Evolutionary conservation across 2,888 invertebrate species (phyloP), one percentile per base, ranked within the genome.

Genomic region (Mimas tiliae): DNA sequence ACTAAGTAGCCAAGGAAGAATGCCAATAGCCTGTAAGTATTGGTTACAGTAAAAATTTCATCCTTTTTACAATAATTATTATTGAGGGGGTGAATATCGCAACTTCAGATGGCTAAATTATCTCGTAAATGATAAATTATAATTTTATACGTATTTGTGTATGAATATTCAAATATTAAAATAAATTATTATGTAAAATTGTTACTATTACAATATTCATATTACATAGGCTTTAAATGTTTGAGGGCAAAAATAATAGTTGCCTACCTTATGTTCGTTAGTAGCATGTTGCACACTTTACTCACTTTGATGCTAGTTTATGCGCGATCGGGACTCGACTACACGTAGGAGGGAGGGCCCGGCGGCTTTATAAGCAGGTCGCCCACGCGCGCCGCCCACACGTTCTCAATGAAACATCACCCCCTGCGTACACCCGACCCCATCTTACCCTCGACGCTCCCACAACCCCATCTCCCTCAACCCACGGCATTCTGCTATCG

Each of bases 331-430:
- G 83, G 81, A 76, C 88, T 88, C 86, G 87, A 91, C 91, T 93
- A 87, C 76, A 74, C 86, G 84, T 79, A 78, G 87, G 85, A 82
- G 83, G 86, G 84, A 77, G 86, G 86, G 80, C 79, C 78, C 79
- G 82, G 77, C 75, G 77, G 82, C 88, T 90, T 87, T 91, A 91
- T 91, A 93, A 89, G 84, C 89, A 86, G 78, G 78, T 85, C 92
- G 91, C 93, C 91, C 90, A 91, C 93, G 91, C 89, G 74, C 86
- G 81, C 89, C 95, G 94, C 95, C 95, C 94, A 95, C 95, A 95
- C 95, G 94, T 94, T 94, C 95, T 95, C 94, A 95, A 95, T 95
- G 95, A 95, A 95, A 91, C 86, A 74, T 78, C 79, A 79, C 82
- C 83, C 78, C 79, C 81, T 73, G 74, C 66, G 70, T 68, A 70